Base-by-base conservation (phyloP, 2,797 vertebrate species). In the Eremophila alpestris region DNA sequence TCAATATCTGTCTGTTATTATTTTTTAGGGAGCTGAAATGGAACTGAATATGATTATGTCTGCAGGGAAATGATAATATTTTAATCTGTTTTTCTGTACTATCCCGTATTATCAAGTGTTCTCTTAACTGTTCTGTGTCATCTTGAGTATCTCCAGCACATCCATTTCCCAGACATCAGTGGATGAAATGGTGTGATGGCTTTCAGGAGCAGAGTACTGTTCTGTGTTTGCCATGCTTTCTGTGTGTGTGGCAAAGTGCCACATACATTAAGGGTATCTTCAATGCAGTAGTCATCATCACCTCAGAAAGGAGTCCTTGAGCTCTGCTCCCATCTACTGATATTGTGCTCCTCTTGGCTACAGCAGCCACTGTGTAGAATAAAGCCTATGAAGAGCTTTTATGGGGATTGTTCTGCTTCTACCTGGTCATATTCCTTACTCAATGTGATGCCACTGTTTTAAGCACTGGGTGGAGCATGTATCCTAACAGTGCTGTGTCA, bases 21-120 rank as follows among this genome's bases (percentile, higher is more conserved):
- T 81, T 92, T 96, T 83, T 30, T 62, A 74, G 56, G 65, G 95
- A 84, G 32, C 62, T 80, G 54, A 89, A 94, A 45, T 80, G 62
- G 65, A 92, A 64, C 13, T 60, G 78, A 84, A 87, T 74, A 83
- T 70, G 43, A 76, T 83, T 10, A 30, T 70, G 90, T 94, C 85
- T 83, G 36, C 23, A 64, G 56, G 40, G 41, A 94, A 87, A 43
- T 58, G 1, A 60, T 58, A 70, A 51, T 89, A 29, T 94, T 92
- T 85, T 65, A 64, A 89, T 79, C 67, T 51, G 22, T 62, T 80
- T 74, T 45, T 56, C 46, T 74, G 20, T 60, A 65, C 65, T 32
- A 71, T 69, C 36, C 45, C 22, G 6, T 58, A 52, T 54, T 89
- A 54, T 71, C 62, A 68, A 74, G 17, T 1, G 3, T 29, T 86